Conservation (phyloP, 2,797 vertebrate genomes). For the Mormyrops attenuatus region DNA sequence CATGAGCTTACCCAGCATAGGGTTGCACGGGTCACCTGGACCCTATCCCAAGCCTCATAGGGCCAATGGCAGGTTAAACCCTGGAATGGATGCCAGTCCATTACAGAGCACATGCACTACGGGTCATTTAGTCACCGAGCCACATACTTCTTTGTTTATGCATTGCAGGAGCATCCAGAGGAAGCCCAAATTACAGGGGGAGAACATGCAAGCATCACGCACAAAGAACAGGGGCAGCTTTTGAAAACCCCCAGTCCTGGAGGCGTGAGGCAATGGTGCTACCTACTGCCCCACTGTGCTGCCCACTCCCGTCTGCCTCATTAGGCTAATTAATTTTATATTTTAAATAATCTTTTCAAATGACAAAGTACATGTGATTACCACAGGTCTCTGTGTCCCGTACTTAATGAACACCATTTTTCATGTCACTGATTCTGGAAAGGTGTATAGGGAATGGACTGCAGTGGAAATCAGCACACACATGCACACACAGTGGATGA, state of each 20-base stretch:
- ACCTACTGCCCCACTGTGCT: background rate
- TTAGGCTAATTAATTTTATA: background rate
- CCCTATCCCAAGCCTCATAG: background rate
- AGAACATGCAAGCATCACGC: background rate
- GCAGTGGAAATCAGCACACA: background rate
- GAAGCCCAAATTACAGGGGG: background rate
- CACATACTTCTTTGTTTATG: background rate
- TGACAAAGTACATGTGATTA: background rate
- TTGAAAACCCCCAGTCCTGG: background rate
- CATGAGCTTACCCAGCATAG: background rate
- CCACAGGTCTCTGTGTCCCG: background rate
- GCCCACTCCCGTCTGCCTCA: background rate
- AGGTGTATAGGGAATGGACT: background rate
- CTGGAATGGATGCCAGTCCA: background rate
- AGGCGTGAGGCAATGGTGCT: background rate
- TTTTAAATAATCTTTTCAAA: background rate
- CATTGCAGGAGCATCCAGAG: background rate
- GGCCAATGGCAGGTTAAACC: background rate
- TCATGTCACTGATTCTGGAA: background rate
- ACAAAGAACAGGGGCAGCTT: background rate
- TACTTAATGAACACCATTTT: slow-evolving; percentile 26
- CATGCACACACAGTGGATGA: background rate
- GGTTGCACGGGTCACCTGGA: background rate
- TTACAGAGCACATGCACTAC: background rate
- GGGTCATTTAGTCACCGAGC: background rate